A percentile compares a stretch with the other conserved stretches of the same genome.
phyloP scores from a whole-genome alignment of 2,113 vertebrate genomes.

The Haemorhous mexicanus region DNA sequence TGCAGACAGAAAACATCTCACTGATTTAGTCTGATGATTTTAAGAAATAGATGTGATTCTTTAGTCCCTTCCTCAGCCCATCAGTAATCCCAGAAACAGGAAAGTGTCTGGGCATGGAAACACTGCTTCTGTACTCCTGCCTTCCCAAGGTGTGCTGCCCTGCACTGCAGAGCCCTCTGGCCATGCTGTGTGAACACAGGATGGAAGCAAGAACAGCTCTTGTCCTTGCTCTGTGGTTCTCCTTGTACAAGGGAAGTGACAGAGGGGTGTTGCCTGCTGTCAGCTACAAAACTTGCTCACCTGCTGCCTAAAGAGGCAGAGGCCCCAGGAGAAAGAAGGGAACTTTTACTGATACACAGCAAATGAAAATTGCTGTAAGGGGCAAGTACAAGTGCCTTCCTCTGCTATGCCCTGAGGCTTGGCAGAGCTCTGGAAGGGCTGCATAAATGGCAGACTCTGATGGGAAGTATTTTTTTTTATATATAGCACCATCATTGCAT shows the following conservation, averaged over 20 bases:
- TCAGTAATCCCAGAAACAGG: neutral
- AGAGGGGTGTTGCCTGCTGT: neutral
- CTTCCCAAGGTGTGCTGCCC: neutral
- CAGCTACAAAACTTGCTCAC: neutral
- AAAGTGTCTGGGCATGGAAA: neutral
- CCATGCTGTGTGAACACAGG: neutral
- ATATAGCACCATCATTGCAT: neutral
- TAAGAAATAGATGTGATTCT: neutral
- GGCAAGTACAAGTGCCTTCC: neutral
- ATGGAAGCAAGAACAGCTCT: neutral
- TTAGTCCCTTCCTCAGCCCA: neutral
- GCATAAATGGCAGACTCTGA: neutral
- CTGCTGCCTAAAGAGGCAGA: neutral
- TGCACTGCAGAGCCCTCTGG: neutral
- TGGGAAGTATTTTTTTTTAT: neutral
- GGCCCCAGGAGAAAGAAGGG: neutral
- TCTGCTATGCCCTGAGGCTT: neutral
- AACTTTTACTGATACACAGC: neutral
- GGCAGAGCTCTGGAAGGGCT: neutral
- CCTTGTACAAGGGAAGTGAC: accelerated
- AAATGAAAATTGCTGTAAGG: neutral
- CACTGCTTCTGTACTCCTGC: neutral
- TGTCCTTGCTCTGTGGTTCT: neutral
- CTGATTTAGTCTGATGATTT: neutral
- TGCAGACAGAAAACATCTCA: neutral